These are phyloP conservation scores for Plotosus lineatus DNA, from an alignment of 2,113 vertebrate genomes.

Conservation along the genomic window DNA sequence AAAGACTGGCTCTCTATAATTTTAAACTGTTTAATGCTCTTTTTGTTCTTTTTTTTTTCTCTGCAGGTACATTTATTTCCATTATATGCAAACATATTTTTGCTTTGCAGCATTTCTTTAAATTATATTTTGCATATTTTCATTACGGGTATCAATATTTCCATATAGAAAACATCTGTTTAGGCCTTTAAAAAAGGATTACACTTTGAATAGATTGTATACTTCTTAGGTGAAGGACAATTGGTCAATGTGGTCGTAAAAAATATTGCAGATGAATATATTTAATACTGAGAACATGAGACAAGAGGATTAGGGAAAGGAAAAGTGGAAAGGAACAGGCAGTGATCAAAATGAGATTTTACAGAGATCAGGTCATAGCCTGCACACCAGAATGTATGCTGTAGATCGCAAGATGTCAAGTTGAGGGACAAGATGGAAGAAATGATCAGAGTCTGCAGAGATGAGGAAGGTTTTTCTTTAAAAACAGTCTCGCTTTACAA, in stretches of 20 bases:
- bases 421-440: constrained; percentile 33
- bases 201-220: neutral
- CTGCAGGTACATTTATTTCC: too few species aligned
- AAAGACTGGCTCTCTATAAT: too few species aligned
- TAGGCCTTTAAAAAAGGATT: neutral
- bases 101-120: neutral
- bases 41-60: too few species aligned
- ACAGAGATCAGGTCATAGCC: constrained; percentile 63
- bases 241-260: neutral
- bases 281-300: neutral
- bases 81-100: too few species aligned
- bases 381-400: constrained; percentile 69
- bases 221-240: neutral
- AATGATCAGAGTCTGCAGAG: constrained; percentile 38
- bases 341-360: constrained; percentile 61
- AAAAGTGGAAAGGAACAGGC: constrained; percentile 56
- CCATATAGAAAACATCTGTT: neutral
- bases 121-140: neutral
- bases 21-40: too few species aligned
- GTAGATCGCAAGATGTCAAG: constrained; percentile 71
- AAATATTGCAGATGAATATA: neutral
- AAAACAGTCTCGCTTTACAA: constrained; percentile 56
- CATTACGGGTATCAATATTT: neutral
- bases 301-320: constrained; percentile 40
- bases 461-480: constrained; percentile 55